A percentile compares a stretch with the other conserved stretches of the same genome.
phyloP scores from a whole-genome alignment of 2,888 invertebrate species.

The Callyntrura guangdongensis region DNA sequence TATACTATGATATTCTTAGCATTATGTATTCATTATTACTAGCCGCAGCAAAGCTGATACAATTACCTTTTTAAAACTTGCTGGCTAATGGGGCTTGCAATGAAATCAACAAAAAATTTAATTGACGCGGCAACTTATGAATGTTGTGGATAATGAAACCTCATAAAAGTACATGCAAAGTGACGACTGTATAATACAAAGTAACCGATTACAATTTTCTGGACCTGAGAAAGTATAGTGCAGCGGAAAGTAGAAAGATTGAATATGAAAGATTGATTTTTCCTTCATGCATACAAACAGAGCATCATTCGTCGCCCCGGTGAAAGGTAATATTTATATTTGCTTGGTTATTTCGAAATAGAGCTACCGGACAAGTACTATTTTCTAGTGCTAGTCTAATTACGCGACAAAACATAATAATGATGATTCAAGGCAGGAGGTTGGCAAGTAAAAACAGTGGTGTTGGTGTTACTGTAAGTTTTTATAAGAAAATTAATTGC shows the following conservation, averaged over 20 bases:
- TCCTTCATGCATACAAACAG: background rate
- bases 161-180: background rate
- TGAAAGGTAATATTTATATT: background rate
- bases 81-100: no score
- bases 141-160: no score
- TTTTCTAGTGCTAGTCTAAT: background rate
- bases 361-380: no score
- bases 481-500: background rate
- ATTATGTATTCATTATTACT: background rate
- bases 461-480: background rate
- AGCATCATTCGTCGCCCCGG: conserved; percentile 9
- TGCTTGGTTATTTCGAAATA: no score
- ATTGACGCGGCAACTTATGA: no score
- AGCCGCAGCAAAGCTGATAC: no score
- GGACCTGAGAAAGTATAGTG: no score
- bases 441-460: no score
- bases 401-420: background rate
- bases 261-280: background rate
- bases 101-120: no score
- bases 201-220: no score
- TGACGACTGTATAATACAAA: no score
- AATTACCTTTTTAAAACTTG: no score
- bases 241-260: background rate
- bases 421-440: background rate
- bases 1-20: background rate